Conservation (phyloP, 2,113 vertebrate genomes). For the Atractosteus spatula region DNA sequence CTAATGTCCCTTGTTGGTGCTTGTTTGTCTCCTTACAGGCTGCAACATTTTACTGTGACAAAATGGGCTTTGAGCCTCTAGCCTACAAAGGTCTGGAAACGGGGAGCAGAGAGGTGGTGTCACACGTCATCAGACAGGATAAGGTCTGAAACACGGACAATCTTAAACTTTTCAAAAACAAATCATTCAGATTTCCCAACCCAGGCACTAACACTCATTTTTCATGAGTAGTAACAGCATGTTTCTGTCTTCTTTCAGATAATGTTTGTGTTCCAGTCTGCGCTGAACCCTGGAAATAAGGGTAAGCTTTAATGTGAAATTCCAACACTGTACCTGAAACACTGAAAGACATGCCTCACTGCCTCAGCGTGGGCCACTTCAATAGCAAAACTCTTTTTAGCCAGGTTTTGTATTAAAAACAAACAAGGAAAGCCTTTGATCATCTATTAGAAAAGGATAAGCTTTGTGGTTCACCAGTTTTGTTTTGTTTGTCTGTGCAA, state of each 20-base stretch:
- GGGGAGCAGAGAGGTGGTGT: conserved; percentile 62
- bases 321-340: too few species aligned
- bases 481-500: not conserved
- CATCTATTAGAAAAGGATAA: too few species aligned
- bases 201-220: too few species aligned
- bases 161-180: not conserved
- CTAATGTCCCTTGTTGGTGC: too few species aligned
- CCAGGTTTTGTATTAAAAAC: too few species aligned
- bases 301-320: conserved; percentile 39
- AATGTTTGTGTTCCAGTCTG: conserved; percentile 64
- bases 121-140: conserved; percentile 70
- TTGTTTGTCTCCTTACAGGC: conserved; percentile 49
- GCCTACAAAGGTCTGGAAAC: conserved; percentile 78
- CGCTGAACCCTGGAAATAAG: conserved; percentile 72
- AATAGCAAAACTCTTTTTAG: too few species aligned
- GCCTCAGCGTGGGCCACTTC: too few species aligned
- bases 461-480: too few species aligned
- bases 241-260: conserved; percentile 51
- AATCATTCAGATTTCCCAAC: too few species aligned
- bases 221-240: too few species aligned
- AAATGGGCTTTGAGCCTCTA: conserved; percentile 72
- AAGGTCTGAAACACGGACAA: conserved; percentile 51
- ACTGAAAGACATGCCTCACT: too few species aligned
- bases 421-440: too few species aligned
- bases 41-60: conserved; percentile 70